A percentile compares a stretch with the other conserved stretches of the same genome.
phyloP scores from a whole-genome alignment of 2,797 vertebrate species.

The Acrossocheilus fasciatus region DNA sequence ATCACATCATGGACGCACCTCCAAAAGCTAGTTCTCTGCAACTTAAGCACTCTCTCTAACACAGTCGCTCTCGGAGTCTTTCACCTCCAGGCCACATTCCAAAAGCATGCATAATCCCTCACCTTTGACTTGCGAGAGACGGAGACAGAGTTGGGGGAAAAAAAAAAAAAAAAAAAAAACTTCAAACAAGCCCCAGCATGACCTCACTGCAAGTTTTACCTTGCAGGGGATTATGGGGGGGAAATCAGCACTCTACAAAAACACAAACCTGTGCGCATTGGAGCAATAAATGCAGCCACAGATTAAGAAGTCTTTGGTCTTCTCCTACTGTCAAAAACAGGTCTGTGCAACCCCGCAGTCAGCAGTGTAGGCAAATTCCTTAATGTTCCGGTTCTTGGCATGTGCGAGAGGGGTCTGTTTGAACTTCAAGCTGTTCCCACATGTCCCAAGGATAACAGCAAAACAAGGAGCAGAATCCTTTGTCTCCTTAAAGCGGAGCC shows the following conservation, averaged over 20 bases:
- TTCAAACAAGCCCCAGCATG: conserved; percentile 76
- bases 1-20: conserved; percentile 56
- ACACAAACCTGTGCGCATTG: conserved; percentile 59
- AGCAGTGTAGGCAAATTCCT: conserved; percentile 74
- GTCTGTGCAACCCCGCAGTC: conserved; percentile 70
- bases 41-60: conserved; percentile 56
- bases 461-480: conserved; percentile 79
- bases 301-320: conserved; percentile 66
- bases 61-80: conserved; percentile 69
- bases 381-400: conserved; percentile 77
- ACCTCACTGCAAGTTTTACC: conserved; percentile 72
- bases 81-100: conserved; percentile 77
- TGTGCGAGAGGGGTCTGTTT: conserved; percentile 77
- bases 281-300: conserved; percentile 64
- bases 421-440: conserved; percentile 79
- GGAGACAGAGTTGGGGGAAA: conserved; percentile 14
- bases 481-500: conserved; percentile 65
- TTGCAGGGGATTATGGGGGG: conserved; percentile 50
- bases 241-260: conserved; percentile 46
- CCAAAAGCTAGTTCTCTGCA: conserved; percentile 37
- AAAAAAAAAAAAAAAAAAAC: conserved; percentile 22
- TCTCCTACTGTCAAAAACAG: conserved; percentile 72
- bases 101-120: conserved; percentile 79
- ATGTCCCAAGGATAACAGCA: conserved; percentile 72
- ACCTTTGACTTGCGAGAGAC: conserved; percentile 74